These are phyloP conservation scores for Limnodromus scolopaceus DNA, from an alignment of 2,797 vertebrate species.

Conservation along the genomic window DNA sequence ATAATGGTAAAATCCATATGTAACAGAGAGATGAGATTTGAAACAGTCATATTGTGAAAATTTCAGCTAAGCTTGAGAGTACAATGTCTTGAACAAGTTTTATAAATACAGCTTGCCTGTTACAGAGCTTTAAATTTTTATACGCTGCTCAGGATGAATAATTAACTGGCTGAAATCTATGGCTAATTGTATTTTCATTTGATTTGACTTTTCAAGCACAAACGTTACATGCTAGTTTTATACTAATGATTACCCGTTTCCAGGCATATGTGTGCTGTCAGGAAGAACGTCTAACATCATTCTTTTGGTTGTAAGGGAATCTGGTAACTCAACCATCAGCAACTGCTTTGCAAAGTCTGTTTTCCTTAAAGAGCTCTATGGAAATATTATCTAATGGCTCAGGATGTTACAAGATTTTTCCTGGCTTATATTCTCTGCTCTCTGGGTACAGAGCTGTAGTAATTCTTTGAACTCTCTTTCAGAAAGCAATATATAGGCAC, in stretches of 20 bases:
- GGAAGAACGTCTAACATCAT: neutral
- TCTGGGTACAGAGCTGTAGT: neutral
- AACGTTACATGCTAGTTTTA: neutral
- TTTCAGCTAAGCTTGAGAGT: neutral
- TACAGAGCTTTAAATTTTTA: conserved; percentile 26
- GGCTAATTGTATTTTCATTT: conserved; percentile 61
- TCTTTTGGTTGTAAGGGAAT: neutral
- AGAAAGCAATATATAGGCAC: neutral
- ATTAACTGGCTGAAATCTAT: conserved; percentile 43
- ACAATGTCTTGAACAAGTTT: neutral
- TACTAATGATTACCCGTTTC: neutral
- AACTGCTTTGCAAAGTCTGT: neutral
- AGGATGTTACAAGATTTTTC: neutral
- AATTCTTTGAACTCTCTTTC: neutral
- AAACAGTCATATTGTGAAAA: neutral
- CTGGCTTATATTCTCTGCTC: rapidly evolving
- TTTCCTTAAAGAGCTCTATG: neutral
- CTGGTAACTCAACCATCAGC: neutral
- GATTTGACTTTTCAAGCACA: conserved; percentile 21
- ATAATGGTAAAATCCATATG: neutral
- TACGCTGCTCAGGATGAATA: neutral
- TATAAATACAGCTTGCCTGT: neutral
- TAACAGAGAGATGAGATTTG: neutral
- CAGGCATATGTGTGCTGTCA: conserved; percentile 13
- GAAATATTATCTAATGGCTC: neutral